A percentile compares a stretch with the other conserved stretches of the same genome.
These are phyloP conservation scores for Brenthis hecate DNA, from an alignment of 2,888 invertebrate species.

Conservation along the genomic window DNA sequence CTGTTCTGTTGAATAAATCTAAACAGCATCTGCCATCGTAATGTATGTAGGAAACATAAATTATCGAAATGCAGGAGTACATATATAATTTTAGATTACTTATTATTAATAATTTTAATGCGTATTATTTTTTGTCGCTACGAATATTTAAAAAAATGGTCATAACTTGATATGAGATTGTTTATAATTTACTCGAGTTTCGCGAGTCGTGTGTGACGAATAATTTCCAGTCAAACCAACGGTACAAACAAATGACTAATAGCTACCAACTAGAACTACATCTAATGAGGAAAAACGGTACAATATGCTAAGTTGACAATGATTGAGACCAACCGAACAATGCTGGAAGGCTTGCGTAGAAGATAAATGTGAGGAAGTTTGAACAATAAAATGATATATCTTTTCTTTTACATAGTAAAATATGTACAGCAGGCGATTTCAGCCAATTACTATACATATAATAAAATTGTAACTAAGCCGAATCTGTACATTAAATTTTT, in stretches of 20 bases:
- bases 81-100: too few relatives aligned
- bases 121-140: background rate
- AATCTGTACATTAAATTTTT: too few relatives aligned
- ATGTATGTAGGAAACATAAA: too few relatives aligned
- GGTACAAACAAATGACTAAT: conserved; percentile 30
- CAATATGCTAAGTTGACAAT: conserved; percentile 29
- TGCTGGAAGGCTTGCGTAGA: conserved; percentile 9
- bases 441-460: background rate
- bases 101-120: too few relatives aligned
- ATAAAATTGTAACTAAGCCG: too few relatives aligned
- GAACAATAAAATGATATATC: conserved; percentile 15
- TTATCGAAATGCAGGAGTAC: too few relatives aligned
- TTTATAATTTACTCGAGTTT: conserved; percentile 29
- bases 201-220: conserved; percentile 36
- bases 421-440: background rate
- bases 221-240: conserved; percentile 14
- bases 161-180: background rate
- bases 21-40: too few relatives aligned
- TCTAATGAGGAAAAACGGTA: conserved; percentile 28
- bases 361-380: conserved; percentile 11
- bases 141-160: background rate
- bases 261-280: conserved; percentile 17
- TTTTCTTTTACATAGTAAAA: background rate
- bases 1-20: too few relatives aligned
- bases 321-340: conserved; percentile 24